Conservation (phyloP, 2,888 invertebrate species). For the Watsonalla binaria region DNA sequence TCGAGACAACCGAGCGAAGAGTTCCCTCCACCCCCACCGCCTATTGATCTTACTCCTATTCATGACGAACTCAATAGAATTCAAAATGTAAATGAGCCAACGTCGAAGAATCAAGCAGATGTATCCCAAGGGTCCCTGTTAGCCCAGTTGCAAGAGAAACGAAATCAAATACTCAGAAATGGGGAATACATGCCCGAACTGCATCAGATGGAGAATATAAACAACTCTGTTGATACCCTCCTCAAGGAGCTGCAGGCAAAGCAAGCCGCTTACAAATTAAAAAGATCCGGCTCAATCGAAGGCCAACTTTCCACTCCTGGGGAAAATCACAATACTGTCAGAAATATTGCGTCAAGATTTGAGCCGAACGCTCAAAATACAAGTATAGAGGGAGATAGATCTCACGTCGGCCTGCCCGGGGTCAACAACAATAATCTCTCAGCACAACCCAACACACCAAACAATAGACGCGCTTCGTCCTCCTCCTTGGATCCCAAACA, state of each 20-base stretch:
- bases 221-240: conserved; percentile 80
- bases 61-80: conserved; percentile 80
- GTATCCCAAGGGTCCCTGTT: conserved; percentile 70
- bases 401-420: conserved; percentile 63
- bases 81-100: conserved; percentile 36
- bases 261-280: conserved; percentile 78
- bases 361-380: conserved; percentile 69
- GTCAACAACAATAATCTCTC: conserved; percentile 67
- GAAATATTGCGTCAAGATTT: conserved; percentile 90
- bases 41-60: conserved; percentile 82
- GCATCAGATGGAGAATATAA: conserved; percentile 45
- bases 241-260: conserved; percentile 89
- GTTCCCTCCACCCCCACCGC: conserved; percentile 93
- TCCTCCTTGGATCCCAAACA: conserved; percentile 68
- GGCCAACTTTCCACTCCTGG: conserved; percentile 52
- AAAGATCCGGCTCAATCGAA: conserved; percentile 58
- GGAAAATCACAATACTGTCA: conserved; percentile 76
- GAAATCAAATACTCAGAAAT: conserved; percentile 79
- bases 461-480: conserved; percentile 59
- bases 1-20: conserved; percentile 93
- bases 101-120: conserved; percentile 50
- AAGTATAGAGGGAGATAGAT: conserved; percentile 49
- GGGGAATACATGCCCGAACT: conserved; percentile 50
- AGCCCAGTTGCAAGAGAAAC: conserved; percentile 81
- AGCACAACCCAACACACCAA: conserved; percentile 52